Conservation (phyloP, 2,888 invertebrate genomes). For the Dendrolimus pini region DNA sequence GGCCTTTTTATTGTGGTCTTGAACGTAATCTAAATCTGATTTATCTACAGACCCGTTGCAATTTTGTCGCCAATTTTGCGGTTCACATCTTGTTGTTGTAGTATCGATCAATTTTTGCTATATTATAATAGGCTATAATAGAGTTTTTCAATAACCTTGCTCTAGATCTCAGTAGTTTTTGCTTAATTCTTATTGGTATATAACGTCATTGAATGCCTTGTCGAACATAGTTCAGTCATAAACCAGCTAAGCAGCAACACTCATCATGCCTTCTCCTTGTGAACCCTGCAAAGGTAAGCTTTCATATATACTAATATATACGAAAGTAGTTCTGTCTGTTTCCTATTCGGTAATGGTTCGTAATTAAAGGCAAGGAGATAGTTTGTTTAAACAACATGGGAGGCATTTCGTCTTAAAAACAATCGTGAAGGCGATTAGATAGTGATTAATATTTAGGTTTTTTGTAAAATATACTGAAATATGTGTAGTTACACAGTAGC, state of each 20-base stretch:
- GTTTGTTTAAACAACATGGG: too few relatives aligned
- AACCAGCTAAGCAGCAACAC: slow-evolving; percentile 17
- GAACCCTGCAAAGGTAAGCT: slow-evolving; percentile 76
- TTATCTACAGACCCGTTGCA: too few relatives aligned
- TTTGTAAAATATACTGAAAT: too few relatives aligned
- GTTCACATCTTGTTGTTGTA: background rate
- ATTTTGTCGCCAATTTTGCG: background rate
- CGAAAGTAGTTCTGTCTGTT: too few relatives aligned
- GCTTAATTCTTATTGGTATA: slow-evolving; percentile 34
- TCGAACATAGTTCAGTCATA: slow-evolving; percentile 30
- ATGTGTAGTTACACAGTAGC: too few relatives aligned
- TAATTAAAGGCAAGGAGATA: too few relatives aligned
- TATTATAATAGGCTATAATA: slow-evolving; percentile 16
- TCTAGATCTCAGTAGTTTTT: slow-evolving; percentile 50
- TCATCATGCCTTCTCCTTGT: slow-evolving; percentile 73
- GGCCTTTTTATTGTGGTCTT: too few relatives aligned
- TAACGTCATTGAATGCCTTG: slow-evolving; percentile 23
- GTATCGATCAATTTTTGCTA: background rate
- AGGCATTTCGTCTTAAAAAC: too few relatives aligned
- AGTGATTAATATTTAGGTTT: too few relatives aligned
- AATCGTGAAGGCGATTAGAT: too few relatives aligned
- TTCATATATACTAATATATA: background rate
- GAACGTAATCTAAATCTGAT: too few relatives aligned
- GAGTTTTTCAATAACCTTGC: slow-evolving; percentile 49
- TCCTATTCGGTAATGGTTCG: too few relatives aligned